Base-by-base conservation (phyloP, 2,113 vertebrate species). In the Chaetodon auriga region DNA sequence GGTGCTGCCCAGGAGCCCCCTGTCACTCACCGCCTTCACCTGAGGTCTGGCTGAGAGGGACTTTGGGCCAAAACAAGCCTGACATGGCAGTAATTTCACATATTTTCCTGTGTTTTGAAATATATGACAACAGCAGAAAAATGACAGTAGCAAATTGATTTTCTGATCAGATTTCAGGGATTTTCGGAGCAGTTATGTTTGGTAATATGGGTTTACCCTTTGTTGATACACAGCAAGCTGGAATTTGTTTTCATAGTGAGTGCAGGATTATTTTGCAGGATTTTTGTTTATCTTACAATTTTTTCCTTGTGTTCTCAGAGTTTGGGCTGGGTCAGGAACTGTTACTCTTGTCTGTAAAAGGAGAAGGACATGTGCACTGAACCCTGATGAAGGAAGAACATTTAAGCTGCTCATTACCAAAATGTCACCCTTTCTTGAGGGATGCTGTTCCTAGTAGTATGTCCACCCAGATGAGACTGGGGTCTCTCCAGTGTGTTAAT, bases 11-110 rank as follows among this genome's bases (percentile, higher is more conserved):
- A 53, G 79, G 75, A 90, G 76, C 63, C 83, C 66, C 49, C 38
- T 76, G 68, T 53, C 41, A 12, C 78, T 3, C 30, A 30, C 30
- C 30, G 3, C 30, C 30, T 30, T 30, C 30, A 30, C 30, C 30
- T 80, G 76, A 83, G 63, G 60, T 83, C 63, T 70, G 76, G 54
- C 72, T 85, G 53, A 70, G 46, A 57, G 53, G 82, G 49, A 58
- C 35, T 69, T 61, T 53, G 55, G 51, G 25, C 86, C 75, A 83
- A 80, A 82, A 53, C 35, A 68, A 41, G 9, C 23, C 43, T 45
- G 21, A 69, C 15, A 16, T 61, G 23, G 36, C 23, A 78, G 57
- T 88, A 87, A 83, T 82, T 86, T 57, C 8, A 19, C 12, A 58
- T 72, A 48, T 73, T 57, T 35, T 68, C 36, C 14, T 73, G 6